A percentile compares a stretch with the other conserved stretches of the same genome.
Conservation (phyloP, 2,113 vertebrate species). For the Ophthalmotilapia sp. region DNA sequence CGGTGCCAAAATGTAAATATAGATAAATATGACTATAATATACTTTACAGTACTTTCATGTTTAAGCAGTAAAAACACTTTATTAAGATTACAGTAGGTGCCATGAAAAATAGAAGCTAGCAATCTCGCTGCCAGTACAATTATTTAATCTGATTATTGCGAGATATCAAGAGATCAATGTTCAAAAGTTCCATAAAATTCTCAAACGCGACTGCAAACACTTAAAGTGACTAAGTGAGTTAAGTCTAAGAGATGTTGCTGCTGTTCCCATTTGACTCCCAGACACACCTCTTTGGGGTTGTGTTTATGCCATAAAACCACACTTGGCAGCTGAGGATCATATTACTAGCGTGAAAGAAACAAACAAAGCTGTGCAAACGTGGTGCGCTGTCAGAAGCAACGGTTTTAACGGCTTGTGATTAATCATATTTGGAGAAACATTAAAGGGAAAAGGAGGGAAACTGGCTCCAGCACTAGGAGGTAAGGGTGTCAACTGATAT, state of each 20-base stretch:
- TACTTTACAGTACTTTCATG: neutral
- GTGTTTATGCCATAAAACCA: conserved; percentile 49
- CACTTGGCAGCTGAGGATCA: conserved; percentile 56
- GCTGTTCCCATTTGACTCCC: neutral
- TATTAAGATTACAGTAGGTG: neutral
- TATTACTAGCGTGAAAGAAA: conserved; percentile 50
- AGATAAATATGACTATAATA: neutral
- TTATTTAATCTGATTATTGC: neutral
- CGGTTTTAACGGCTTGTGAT: conserved; percentile 49
- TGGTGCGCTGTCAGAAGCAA: conserved; percentile 52
- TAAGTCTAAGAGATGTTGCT: neutral
- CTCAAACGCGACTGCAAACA: neutral
- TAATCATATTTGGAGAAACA: conserved; percentile 73
- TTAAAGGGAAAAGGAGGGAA: conserved; percentile 65
- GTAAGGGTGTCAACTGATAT: conserved; percentile 69
- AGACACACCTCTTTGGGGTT: conserved; percentile 47
- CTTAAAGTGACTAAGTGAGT: neutral
- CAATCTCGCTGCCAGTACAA: neutral
- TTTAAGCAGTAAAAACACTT: neutral
- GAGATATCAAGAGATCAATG: neutral
- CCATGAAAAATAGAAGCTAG: neutral
- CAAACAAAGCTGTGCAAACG: conserved; percentile 62
- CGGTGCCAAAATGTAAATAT: neutral
- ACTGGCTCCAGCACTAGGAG: conserved; percentile 59
- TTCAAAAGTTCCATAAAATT: neutral